Evolutionary conservation across 2,888 invertebrate species (phyloP).

Genomic region (Eumerus sabulonum): DNA sequence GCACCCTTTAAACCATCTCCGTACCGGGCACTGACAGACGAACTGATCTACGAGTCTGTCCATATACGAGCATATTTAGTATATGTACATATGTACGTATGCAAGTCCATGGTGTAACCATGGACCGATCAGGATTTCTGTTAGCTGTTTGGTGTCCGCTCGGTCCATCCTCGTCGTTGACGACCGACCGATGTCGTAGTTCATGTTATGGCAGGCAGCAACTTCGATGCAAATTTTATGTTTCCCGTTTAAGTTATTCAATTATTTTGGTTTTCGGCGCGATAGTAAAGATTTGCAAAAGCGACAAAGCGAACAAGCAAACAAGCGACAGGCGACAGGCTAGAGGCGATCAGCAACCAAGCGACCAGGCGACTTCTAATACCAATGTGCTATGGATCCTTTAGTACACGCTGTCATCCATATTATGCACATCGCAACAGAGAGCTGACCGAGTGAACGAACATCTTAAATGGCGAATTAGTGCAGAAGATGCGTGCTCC

Average conservation of each 20-base stretch:
- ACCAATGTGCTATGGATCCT: constrained; percentile 51
- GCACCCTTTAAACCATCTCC: constrained; percentile 63
- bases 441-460: constrained; percentile 61
- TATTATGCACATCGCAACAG: constrained; percentile 40
- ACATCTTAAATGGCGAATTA: constrained; percentile 67
- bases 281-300: constrained; percentile 47
- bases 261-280: constrained; percentile 66
- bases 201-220: constrained; percentile 63
- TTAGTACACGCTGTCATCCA: constrained; percentile 36
- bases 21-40: constrained; percentile 41
- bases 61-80: constrained; percentile 6
- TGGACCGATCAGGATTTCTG: background rate
- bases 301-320: background rate
- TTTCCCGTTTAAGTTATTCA: constrained; percentile 67
- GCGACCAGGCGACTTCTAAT: constrained; percentile 54
- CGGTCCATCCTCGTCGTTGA: constrained; percentile 35
- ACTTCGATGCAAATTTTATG: constrained; percentile 67
- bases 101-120: background rate
- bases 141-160: background rate
- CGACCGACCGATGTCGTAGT: constrained; percentile 52
- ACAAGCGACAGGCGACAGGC: constrained; percentile 23
- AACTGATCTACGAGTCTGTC: constrained; percentile 10
- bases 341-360: no score
- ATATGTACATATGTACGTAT: background rate
- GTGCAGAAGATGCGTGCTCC: constrained; percentile 67